phyloP scores from a whole-genome alignment of 2,888 invertebrate genomes.

The Cantharis flavilabris region DNA sequence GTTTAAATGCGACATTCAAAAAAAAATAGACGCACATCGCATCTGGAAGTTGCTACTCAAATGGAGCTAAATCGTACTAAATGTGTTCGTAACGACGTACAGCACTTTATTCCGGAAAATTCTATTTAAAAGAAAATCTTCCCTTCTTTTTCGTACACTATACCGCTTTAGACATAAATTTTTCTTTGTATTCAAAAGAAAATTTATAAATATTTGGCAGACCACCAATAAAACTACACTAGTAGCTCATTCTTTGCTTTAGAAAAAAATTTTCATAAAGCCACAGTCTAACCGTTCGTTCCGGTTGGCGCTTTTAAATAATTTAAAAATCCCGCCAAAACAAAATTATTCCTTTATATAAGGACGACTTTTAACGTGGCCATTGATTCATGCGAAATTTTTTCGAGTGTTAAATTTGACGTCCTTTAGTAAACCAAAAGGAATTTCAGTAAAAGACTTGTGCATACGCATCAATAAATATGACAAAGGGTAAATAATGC shows the following conservation, averaged over 20 bases:
- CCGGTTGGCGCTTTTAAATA: not conserved
- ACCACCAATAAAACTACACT: not conserved
- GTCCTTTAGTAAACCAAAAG: not conserved
- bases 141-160: not conserved
- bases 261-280: not conserved
- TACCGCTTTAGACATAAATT: not conserved
- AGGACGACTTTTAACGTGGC: not conserved
- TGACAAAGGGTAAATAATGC: conserved; percentile 35
- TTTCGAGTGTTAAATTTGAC: conserved; percentile 2
- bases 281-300: not conserved
- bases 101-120: conserved; percentile 1
- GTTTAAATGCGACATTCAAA: conserved; percentile 10
- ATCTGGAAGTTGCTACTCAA: conserved; percentile 23
- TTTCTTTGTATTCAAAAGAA: not conserved
- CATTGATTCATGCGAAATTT: not conserved
- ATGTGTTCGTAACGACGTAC: conserved; percentile 4
- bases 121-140: not conserved
- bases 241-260: not conserved
- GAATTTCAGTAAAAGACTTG: not conserved
- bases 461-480: conserved; percentile 24
- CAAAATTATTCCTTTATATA: not conserved
- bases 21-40: conserved; percentile 9
- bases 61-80: conserved; percentile 29
- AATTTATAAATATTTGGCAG: not conserved
- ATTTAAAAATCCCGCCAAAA: not conserved